Evolutionary conservation across 2,888 invertebrate genomes (phyloP).

Genomic region (Sepioteuthis lessoniana): DNA sequence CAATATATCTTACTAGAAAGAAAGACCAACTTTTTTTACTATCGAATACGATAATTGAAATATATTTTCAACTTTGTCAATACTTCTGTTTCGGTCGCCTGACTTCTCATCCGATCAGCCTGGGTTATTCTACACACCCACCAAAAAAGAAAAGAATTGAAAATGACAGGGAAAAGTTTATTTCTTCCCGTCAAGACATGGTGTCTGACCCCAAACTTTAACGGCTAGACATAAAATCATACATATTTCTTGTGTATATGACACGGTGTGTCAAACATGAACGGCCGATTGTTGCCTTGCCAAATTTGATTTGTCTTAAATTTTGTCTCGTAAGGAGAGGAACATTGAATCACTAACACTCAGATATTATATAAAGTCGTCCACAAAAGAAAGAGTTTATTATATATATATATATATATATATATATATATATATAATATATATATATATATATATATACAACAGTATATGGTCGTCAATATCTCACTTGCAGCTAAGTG

Average conservation of each 20-base stretch:
- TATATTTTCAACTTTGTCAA: not conserved
- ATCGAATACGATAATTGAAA: not conserved
- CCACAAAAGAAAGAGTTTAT: no score
- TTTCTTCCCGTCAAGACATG: not conserved
- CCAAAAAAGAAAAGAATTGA: not conserved
- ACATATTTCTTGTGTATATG: not conserved
- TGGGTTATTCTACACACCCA: not conserved
- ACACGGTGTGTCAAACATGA: not conserved
- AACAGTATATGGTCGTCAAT: no score
- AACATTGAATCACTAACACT: not conserved
- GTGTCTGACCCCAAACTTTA: not conserved
- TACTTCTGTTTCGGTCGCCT: not conserved
- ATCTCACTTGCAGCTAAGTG: no score
- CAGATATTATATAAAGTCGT: not conserved
- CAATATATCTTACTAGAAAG: no score
- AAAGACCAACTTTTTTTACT: not conserved
- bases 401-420: no score
- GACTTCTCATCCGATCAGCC: not conserved
- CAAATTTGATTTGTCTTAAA: not conserved
- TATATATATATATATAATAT: no score
- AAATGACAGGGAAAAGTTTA: not conserved
- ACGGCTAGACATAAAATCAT: not conserved
- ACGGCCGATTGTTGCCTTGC: not conserved
- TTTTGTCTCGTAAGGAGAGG: not conserved
- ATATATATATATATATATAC: no score